Evolutionary conservation across 2,797 vertebrate genomes (phyloP).

Genomic region (Aplochiton taeniatus): DNA sequence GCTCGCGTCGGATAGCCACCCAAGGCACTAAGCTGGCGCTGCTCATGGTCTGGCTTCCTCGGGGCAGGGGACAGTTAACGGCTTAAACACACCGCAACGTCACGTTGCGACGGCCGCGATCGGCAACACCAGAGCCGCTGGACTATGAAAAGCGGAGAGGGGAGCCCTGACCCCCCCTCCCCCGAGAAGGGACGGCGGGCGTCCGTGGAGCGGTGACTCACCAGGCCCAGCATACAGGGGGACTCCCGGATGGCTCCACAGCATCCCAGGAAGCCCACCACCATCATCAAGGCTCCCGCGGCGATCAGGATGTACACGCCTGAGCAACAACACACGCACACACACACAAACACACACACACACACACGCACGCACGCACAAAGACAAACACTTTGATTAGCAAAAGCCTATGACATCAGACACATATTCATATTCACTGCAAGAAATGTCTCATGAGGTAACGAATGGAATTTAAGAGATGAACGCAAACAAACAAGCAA

Average conservation of each 20-base stretch:
- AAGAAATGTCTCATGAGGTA: too few relatives aligned
- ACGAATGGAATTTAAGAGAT: too few relatives aligned
- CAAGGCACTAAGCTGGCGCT: too few relatives aligned
- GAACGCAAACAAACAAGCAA: too few relatives aligned
- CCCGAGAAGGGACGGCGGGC: background rate
- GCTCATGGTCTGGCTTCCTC: too few relatives aligned
- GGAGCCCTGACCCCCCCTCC: too few relatives aligned
- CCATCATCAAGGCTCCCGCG: slow-evolving; percentile 94
- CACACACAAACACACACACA: background rate
- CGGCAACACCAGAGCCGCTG: background rate
- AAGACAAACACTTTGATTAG: background rate
- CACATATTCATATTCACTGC: too few relatives aligned
- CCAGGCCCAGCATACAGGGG: slow-evolving; percentile 95
- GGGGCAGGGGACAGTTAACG: too few relatives aligned
- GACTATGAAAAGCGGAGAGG: background rate
- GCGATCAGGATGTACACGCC: slow-evolving; percentile 94
- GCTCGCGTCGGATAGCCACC: too few relatives aligned
- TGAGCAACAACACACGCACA: slow-evolving; percentile 52
- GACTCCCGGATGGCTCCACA: slow-evolving; percentile 97
- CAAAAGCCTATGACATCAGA: background rate
- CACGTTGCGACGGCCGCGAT: too few relatives aligned
- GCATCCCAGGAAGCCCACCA: slow-evolving; percentile 97
- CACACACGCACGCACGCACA: slow-evolving; percentile 7
- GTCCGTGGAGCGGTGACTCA: slow-evolving; percentile 59
- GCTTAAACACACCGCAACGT: too few relatives aligned